Evolutionary conservation across 2,797 vertebrate genomes (phyloP).

Genomic region (Tragelaphus oryx): DNA sequence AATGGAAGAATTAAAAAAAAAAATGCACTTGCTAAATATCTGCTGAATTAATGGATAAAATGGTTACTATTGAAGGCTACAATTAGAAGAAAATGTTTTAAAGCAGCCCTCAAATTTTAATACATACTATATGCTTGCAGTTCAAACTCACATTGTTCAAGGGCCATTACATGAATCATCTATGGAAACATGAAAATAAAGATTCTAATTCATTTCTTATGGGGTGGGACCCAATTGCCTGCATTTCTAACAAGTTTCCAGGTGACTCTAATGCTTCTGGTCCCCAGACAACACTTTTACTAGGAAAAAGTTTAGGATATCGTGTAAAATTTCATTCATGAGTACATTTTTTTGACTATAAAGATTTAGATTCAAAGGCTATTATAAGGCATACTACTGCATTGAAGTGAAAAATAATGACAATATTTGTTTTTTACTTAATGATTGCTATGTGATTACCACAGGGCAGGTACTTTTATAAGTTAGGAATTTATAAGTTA

Average conservation of each 20-base stretch:
- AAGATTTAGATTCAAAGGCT: not conserved
- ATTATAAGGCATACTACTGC: not conserved
- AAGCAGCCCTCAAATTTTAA: not conserved
- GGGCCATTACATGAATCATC: not conserved
- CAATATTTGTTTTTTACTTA: not conserved
- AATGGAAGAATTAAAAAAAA: constrained; percentile 14
- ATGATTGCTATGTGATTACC: not conserved
- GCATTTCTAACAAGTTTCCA: not conserved
- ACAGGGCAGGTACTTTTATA: not conserved
- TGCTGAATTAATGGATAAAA: not conserved
- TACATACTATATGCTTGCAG: not conserved
- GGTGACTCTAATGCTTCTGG: not conserved
- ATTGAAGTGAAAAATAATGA: not conserved
- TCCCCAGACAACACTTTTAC: not conserved
- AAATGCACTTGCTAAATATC: not conserved
- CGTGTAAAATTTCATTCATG: not conserved
- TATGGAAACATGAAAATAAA: not conserved
- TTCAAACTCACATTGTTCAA: not conserved
- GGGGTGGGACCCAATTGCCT: not conserved
- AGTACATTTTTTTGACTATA: not conserved
- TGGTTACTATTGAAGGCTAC: not conserved
- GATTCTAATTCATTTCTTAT: not conserved
- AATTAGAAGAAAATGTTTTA: not conserved
- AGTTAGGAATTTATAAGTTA: not conserved
- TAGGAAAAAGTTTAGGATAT: not conserved